phyloP scores from a whole-genome alignment of 30 jellyfish, hydroid and myxozoan genomes.

The Hydractinia symbiolongicarpus region DNA sequence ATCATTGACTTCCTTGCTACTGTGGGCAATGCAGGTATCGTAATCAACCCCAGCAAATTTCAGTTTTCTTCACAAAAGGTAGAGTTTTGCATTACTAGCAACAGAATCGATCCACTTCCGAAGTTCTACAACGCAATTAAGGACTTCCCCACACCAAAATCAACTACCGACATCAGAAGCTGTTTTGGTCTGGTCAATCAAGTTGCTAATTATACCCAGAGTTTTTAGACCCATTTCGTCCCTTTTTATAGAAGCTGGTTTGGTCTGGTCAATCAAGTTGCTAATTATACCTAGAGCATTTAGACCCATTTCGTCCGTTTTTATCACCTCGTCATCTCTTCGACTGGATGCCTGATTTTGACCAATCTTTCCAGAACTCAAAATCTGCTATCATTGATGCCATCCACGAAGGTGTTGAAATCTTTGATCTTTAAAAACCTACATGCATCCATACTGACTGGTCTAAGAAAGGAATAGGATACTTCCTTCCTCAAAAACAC shows the following conservation, averaged over 20 bases:
- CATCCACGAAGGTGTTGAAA: slow-evolving; percentile 11
- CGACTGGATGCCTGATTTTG: slow-evolving; percentile 1
- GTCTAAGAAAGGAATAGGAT: slow-evolving; percentile 3
- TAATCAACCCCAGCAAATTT: slow-evolving; percentile 6
- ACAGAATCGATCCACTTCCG: slow-evolving; percentile 10
- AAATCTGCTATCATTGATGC: slow-evolving; percentile 3
- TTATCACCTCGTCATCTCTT: slow-evolving; percentile 1
- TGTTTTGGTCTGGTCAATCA: slow-evolving; percentile 15
- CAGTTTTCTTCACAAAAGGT: slow-evolving; percentile 7
- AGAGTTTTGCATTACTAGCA: slow-evolving; percentile 14
- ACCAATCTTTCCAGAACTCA: neutral
- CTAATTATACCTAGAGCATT: neutral
- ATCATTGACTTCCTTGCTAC: neutral
- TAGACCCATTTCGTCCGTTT: neutral
- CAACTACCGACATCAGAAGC: slow-evolving; percentile 12
- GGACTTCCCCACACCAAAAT: neutral
- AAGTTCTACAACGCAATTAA: slow-evolving; percentile 5
- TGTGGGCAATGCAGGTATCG: slow-evolving; percentile 18
- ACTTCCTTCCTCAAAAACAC: neutral
- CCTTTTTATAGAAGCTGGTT: slow-evolving; percentile 2
- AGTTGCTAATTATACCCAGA: slow-evolving; percentile 2
- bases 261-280: neutral
- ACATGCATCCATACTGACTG: slow-evolving; percentile 8
- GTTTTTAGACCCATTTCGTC: slow-evolving; percentile 3
- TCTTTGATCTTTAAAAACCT: neutral